phyloP scores from a whole-genome alignment of 2,797 vertebrate species.

The Sandelia bainsii region DNA sequence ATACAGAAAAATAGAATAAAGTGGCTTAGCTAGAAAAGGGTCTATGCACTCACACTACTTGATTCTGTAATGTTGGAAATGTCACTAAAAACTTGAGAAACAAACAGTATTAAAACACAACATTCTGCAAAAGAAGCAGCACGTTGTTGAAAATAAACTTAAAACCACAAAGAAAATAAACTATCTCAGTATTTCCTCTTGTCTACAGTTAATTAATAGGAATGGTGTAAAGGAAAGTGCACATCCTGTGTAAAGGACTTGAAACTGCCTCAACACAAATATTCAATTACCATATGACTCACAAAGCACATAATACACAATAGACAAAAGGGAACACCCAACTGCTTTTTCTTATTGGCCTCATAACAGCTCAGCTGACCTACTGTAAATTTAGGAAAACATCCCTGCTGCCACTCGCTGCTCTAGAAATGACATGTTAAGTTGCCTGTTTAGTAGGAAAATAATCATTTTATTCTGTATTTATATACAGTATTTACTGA shows the following conservation, averaged over 20 bases:
- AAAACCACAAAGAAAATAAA: too few species aligned
- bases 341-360: constrained; percentile 46
- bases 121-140: background rate
- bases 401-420: background rate
- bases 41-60: constrained; percentile 13
- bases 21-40: constrained; percentile 52
- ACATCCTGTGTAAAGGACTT: constrained; percentile 58
- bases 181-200: constrained; percentile 9
- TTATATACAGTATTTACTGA: background rate
- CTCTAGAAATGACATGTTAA: background rate
- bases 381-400: constrained; percentile 26
- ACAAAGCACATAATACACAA: constrained; percentile 65
- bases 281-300: constrained; percentile 45
- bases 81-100: background rate
- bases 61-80: background rate
- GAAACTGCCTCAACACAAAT: constrained; percentile 63
- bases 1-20: constrained; percentile 54
- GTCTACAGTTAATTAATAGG: constrained; percentile 11
- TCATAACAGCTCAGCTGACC: constrained; percentile 37
- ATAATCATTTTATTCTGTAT: background rate
- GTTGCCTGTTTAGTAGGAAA: background rate
- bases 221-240: constrained; percentile 19
- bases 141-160: background rate
- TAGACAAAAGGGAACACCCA: constrained; percentile 59
- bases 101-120: background rate